Base-by-base conservation (phyloP, 2,113 vertebrate species). In the Daphoenositta chrysoptera region DNA sequence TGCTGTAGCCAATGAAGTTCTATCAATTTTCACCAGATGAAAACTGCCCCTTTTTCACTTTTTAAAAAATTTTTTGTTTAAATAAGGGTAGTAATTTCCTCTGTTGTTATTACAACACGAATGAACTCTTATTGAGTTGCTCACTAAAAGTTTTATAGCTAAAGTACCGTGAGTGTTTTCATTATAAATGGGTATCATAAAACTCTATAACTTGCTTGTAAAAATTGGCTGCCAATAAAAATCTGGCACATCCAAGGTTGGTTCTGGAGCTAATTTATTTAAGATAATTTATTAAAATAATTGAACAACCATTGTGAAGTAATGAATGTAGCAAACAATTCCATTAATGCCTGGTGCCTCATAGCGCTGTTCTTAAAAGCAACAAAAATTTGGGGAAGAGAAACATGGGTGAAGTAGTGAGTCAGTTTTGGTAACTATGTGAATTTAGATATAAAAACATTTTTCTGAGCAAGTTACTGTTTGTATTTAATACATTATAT, bases 221-320 rank as follows among this genome's bases (percentile, higher is more conserved):
- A 96, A 96, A 94, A 71, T 84, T 82, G 48, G 69, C 57, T 89
- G 63, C 81, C 79, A 84, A 30, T 94, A 87, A 93, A 96, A 94
- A 57, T 65, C 73, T 96, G 84, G 81, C 81, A 89, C 14, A 9
- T 56, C 65, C n/a, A 50, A 71, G n/a, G 22, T 76, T 2, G 5
- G 40, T 75, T 92, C 73, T 94, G 64, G 69, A 87, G 44, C 40
- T 90, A 92, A 91, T 90, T 94, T 91, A 90, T 94, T 93, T 94
- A 87, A 94, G 95, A 95, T 78, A 82, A 96, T 95, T 89, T 94
- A 87, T 70, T 91, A 76, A 91, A 84, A 76, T 87, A 93, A 82
- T 82, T 94, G 73, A 87, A 42, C 21, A 42, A n/a, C 33, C 63
- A 80, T 96, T 83, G 66, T 91, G 69, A 93, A 54, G 37, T 45